Percentiles rank a stretch among this genome's conserved stretches.
phyloP scores from a whole-genome alignment of 2,797 vertebrate species.

The Danio albolineatus region DNA sequence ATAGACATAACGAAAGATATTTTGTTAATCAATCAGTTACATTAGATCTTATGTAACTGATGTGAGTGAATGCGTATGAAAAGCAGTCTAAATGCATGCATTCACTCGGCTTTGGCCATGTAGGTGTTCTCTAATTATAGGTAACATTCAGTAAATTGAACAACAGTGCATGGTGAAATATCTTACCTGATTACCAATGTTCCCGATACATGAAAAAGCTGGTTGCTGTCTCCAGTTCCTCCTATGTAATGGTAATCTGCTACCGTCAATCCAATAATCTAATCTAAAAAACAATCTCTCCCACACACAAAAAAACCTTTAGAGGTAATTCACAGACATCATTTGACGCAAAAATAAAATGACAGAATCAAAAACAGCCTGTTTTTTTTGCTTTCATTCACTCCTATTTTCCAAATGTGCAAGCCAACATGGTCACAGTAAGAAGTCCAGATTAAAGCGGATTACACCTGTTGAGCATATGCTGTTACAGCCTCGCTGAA shows the following conservation, averaged over 20 bases:
- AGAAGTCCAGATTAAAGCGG: constrained; percentile 54
- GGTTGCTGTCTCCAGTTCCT: constrained; percentile 51
- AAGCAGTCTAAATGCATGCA: not conserved
- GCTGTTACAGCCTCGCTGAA: constrained; percentile 29
- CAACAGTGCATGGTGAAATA: not conserved
- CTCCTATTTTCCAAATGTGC: constrained; percentile 9
- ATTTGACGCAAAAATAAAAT: not conserved
- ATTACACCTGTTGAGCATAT: constrained; percentile 59
- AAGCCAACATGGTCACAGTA: constrained; percentile 10
- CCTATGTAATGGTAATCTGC: constrained; percentile 75
- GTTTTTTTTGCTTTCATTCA: constrained; percentile 15
- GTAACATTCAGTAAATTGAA: not conserved
- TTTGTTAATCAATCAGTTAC: not conserved
- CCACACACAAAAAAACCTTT: constrained; percentile 41
- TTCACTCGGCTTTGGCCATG: not conserved
- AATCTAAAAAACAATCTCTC: constrained; percentile 73
- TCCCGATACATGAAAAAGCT: constrained; percentile 45
- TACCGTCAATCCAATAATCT: constrained; percentile 82
- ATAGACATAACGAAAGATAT: not conserved
- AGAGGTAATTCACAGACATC: not conserved
- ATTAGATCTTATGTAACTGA: not conserved
- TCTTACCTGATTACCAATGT: constrained; percentile 70
- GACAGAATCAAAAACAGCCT: not conserved
- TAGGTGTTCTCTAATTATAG: not conserved
- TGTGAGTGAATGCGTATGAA: not conserved